Percentiles rank a stretch among this genome's conserved stretches.
Evolutionary conservation across 1,140 invertebrate species (phyloP).

Genomic region (Zaprionus kolodkinae): DNA sequence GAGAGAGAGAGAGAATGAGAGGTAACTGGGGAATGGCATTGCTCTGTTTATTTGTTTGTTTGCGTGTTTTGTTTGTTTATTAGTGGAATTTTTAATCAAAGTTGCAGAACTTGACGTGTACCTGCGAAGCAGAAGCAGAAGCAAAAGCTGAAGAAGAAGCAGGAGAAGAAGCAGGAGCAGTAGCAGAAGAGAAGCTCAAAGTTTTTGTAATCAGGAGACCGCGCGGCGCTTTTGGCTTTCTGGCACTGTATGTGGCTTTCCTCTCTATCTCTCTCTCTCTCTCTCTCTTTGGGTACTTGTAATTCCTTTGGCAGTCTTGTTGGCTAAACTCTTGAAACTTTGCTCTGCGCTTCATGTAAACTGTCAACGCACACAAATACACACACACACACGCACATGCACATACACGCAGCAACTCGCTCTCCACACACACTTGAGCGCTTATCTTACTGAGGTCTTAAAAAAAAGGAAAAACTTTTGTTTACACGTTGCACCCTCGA

Average conservation of each 20-base stretch:
- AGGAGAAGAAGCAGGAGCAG: neutral
- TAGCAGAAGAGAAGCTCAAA: slow-evolving; percentile 17
- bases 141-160: neutral
- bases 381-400: slow-evolving; percentile 29
- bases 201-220: slow-evolving; percentile 73
- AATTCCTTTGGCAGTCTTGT: slow-evolving; percentile 81
- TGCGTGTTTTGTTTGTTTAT: slow-evolving; percentile 66
- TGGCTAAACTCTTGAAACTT: slow-evolving; percentile 82
- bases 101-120: slow-evolving; percentile 69
- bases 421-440: slow-evolving; percentile 31
- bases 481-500: slow-evolving; percentile 77
- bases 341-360: slow-evolving; percentile 72
- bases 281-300: slow-evolving; percentile 26
- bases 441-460: slow-evolving; percentile 75
- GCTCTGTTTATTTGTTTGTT: slow-evolving; percentile 50
- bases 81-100: slow-evolving; percentile 83
- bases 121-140: slow-evolving; percentile 34
- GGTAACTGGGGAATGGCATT: slow-evolving; percentile 33
- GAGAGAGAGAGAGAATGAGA: slow-evolving; percentile 14
- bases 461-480: slow-evolving; percentile 63
- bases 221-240: slow-evolving; percentile 55
- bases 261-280: neutral
- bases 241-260: slow-evolving; percentile 55
- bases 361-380: slow-evolving; percentile 64
- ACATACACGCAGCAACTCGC: slow-evolving; percentile 11